Conservation (phyloP, 1,140 invertebrate genomes). For the Megalonaias nervosa region DNA sequence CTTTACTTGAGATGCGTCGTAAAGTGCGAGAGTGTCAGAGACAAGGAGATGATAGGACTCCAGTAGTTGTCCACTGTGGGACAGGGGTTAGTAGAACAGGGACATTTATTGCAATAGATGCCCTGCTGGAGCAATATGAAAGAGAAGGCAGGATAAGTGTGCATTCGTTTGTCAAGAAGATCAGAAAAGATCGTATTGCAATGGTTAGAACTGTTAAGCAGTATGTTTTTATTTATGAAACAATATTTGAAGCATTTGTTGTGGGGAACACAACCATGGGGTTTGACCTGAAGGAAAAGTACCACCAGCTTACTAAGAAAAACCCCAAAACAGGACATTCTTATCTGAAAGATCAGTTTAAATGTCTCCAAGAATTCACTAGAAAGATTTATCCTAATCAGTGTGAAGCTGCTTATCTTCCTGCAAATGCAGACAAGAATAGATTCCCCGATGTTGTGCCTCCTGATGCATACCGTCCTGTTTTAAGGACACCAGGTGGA, state of each 20-base stretch:
- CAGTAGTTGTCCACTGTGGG: constrained; percentile 97
- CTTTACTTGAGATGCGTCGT: constrained; percentile 96
- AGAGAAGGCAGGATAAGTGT: constrained; percentile 63
- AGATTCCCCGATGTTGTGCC: constrained; percentile 61
- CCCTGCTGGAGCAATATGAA: constrained; percentile 63
- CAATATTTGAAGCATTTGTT: constrained; percentile 64
- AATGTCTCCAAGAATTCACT: constrained; percentile 55
- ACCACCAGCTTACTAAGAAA: constrained; percentile 53
- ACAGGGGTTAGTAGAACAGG: constrained; percentile 67
- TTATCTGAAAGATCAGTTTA: constrained; percentile 65
- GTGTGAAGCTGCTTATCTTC: constrained; percentile 46
- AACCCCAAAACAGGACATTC: constrained; percentile 59
- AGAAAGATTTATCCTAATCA: constrained; percentile 39
- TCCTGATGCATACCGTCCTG: constrained; percentile 50
- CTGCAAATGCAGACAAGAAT: constrained; percentile 61
- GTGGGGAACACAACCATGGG: constrained; percentile 53
- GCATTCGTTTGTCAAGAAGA: constrained; percentile 57
- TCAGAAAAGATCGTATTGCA: constrained; percentile 59
- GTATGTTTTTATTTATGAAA: constrained; percentile 69
- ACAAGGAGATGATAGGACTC: constrained; percentile 74
- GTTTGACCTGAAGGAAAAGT: constrained; percentile 54
- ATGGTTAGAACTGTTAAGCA: constrained; percentile 69
- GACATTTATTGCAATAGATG: constrained; percentile 67
- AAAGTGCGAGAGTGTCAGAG: constrained; percentile 79
- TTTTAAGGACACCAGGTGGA: constrained; percentile 51